These are phyloP conservation scores for Lathronympha strigana DNA, from an alignment of 2,888 invertebrate genomes.

Conservation along the genomic window DNA sequence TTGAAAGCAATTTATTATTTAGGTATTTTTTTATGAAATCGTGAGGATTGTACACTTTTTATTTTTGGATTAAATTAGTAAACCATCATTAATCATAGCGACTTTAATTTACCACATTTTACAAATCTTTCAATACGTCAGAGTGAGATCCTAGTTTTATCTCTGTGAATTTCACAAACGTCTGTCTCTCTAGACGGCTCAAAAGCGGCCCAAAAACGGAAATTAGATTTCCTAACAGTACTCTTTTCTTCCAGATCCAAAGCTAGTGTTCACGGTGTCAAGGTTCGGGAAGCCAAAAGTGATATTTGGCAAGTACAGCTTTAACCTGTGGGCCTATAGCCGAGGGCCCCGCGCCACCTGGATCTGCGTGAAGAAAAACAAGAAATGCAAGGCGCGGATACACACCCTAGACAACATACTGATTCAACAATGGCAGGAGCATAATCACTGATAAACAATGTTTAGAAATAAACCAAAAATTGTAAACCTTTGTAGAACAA, in stretches of 20 bases:
- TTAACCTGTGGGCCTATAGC: slow-evolving; percentile 51
- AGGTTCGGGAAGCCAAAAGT: slow-evolving; percentile 43
- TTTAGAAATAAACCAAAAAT: too few relatives aligned
- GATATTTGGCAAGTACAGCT: slow-evolving; percentile 51
- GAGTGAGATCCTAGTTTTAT: too few relatives aligned
- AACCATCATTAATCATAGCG: too few relatives aligned
- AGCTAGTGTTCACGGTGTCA: slow-evolving; percentile 27
- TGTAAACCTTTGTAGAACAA: too few relatives aligned
- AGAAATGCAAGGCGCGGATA: neutral
- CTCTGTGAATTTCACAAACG: neutral
- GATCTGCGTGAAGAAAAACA: slow-evolving; percentile 38
- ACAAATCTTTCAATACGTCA: too few relatives aligned
- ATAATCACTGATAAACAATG: neutral
- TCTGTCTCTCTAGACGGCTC: neutral
- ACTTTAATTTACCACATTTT: too few relatives aligned
- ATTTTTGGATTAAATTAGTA: too few relatives aligned
- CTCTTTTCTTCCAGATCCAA: neutral
- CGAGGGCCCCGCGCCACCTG: slow-evolving; percentile 51
- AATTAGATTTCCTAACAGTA: neutral
- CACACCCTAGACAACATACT: neutral
- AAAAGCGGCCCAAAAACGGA: neutral
- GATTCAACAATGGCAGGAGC: neutral
- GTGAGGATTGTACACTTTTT: too few relatives aligned
- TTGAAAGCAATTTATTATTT: too few relatives aligned
- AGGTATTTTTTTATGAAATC: too few relatives aligned